Evolutionary conservation across 2,888 invertebrate species (phyloP).

Genomic region (Drosophila nr. perissopoda): DNA sequence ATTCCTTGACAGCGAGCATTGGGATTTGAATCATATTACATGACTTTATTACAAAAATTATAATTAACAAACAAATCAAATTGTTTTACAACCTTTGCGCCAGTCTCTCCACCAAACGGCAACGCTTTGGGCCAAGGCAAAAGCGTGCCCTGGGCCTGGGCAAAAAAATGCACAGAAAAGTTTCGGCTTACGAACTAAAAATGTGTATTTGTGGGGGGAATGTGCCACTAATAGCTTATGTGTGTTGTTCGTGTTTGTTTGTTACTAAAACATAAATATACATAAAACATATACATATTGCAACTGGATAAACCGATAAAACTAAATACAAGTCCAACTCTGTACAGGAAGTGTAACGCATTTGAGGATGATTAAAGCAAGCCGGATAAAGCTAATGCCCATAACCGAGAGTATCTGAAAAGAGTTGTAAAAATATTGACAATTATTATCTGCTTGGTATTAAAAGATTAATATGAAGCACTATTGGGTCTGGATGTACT

Average conservation of each 20-base stretch:
- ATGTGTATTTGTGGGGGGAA: conserved; percentile 41
- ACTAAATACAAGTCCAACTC: conserved; percentile 60
- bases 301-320: conserved; percentile 59
- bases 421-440: not conserved
- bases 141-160: conserved; percentile 41
- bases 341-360: conserved; percentile 53
- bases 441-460: not conserved
- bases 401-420: conserved; percentile 64
- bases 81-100: conserved; percentile 64
- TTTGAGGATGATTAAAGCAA: conserved; percentile 46
- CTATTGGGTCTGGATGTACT: no score
- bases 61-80: conserved; percentile 64
- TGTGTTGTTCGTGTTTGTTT: conserved; percentile 8
- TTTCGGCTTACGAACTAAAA: conserved; percentile 67
- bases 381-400: conserved; percentile 61
- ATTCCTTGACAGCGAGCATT: conserved; percentile 11
- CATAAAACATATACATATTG: conserved; percentile 60
- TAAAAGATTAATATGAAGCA: not conserved
- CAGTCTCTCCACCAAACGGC: conserved; percentile 23
- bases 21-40: conserved; percentile 43
- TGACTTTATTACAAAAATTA: conserved; percentile 72
- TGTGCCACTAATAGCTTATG: conserved; percentile 46
- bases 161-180: conserved; percentile 39
- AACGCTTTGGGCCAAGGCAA: conserved; percentile 39
- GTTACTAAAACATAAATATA: conserved; percentile 53